A percentile compares a stretch with the other conserved stretches of the same genome.
Conservation (phyloP, 2,797 vertebrate species). For the Propithecus deckenii region DNA sequence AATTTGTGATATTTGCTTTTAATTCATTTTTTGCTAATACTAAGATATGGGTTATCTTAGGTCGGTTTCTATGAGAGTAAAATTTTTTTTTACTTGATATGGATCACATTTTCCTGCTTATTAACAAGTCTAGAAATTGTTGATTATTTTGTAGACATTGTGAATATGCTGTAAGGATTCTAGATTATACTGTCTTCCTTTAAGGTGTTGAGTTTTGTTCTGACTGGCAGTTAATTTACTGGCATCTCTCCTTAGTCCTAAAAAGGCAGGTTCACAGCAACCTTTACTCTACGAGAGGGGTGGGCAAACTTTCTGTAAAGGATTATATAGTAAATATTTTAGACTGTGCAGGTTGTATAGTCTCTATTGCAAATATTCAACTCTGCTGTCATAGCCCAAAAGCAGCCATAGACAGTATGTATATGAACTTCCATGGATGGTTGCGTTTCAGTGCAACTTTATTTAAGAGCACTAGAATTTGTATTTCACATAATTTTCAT, state of each 20-base stretch:
- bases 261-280: neutral
- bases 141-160: neutral
- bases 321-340: neutral
- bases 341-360: neutral
- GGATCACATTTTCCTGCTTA: neutral
- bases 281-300: neutral
- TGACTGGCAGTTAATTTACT: neutral
- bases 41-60: neutral
- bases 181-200: neutral
- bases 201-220: neutral
- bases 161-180: neutral
- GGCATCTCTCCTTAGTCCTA: neutral
- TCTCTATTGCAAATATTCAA: neutral
- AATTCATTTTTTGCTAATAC: neutral
- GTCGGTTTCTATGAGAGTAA: neutral
- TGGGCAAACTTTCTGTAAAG: neutral
- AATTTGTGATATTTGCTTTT: neutral
- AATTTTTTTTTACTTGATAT: neutral
- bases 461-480: conserved; percentile 4
- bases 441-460: neutral
- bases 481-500: neutral
- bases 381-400: neutral
- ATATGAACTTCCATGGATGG: neutral
- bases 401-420: neutral
- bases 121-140: neutral